phyloP scores from a whole-genome alignment of 2,888 invertebrate species.

The Hipparchia semele region DNA sequence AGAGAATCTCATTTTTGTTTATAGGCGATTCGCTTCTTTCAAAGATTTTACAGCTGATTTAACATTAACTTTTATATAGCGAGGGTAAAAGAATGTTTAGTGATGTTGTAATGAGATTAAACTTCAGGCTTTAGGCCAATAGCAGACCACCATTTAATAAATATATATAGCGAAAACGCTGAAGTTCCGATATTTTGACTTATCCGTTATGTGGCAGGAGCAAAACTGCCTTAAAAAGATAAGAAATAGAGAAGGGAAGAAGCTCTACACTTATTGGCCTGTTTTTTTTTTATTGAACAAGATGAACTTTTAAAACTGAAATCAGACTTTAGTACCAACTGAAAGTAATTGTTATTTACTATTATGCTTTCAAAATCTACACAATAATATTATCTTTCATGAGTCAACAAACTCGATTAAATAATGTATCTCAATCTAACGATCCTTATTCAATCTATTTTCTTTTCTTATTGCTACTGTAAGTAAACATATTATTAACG shows the following conservation, averaged over 20 bases:
- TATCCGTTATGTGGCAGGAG: no score
- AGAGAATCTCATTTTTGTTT: slow-evolving; percentile 15
- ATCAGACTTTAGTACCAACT: not conserved
- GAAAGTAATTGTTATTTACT: not conserved
- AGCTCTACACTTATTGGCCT: no score
- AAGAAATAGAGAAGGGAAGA: no score
- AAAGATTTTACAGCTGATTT: slow-evolving; percentile 9
- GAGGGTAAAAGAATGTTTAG: not conserved
- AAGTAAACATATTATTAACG: no score
- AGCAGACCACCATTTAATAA: not conserved
- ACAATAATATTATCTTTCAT: no score
- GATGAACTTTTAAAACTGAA: no score
- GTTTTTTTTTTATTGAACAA: no score
- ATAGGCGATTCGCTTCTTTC: slow-evolving; percentile 7
- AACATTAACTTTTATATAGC: not conserved
- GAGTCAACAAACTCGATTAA: no score
- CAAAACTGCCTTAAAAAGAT: no score
- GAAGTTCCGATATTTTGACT: not conserved
- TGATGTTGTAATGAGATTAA: not conserved
- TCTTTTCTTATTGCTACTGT: no score
- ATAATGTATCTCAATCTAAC: no score
- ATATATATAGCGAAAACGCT: not conserved
- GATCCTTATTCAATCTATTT: no score
- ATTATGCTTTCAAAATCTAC: not conserved
- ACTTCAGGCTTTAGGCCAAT: not conserved